These are phyloP conservation scores for Drosophila triauraria DNA, from an alignment of 1,140 invertebrate genomes.

Conservation along the genomic window DNA sequence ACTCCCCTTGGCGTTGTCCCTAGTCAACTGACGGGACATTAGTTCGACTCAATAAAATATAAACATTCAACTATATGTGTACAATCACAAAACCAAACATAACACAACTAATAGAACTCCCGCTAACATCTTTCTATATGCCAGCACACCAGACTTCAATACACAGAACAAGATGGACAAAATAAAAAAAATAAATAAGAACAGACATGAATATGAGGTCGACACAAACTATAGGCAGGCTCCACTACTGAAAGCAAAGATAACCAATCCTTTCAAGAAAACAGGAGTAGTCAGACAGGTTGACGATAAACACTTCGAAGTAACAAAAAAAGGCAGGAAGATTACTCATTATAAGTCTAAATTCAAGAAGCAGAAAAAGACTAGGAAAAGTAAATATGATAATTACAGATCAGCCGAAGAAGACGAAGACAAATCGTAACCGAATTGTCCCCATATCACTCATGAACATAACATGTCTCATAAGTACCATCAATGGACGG, in stretches of 20 bases:
- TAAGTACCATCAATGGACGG: no score
- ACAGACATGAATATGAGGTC: neutral
- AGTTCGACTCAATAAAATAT: no score
- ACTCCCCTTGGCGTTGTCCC: no score
- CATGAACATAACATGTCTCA: no score
- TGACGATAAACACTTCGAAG: neutral
- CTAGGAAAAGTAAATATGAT: no score
- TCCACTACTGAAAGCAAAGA: neutral
- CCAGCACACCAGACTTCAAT: neutral
- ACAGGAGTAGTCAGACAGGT: neutral
- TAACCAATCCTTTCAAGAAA: neutral
- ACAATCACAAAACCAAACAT: constrained; percentile 23
- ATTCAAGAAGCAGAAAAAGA: neutral
- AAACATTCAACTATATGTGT: neutral
- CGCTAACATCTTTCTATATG: constrained; percentile 18
- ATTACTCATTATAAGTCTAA: constrained; percentile 1
- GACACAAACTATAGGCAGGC: neutral
- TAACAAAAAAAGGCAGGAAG: constrained; percentile 1
- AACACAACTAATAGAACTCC: constrained; percentile 1
- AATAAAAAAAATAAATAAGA: neutral
- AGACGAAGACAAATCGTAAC: no score
- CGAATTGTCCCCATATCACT: no score
- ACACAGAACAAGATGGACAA: neutral
- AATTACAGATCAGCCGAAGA: no score
- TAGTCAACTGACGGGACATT: no score